Percentiles rank a stretch among this genome's conserved stretches.
Evolutionary conservation across 1,140 invertebrate species (phyloP).

Genomic region (Cotesia glomerata): DNA sequence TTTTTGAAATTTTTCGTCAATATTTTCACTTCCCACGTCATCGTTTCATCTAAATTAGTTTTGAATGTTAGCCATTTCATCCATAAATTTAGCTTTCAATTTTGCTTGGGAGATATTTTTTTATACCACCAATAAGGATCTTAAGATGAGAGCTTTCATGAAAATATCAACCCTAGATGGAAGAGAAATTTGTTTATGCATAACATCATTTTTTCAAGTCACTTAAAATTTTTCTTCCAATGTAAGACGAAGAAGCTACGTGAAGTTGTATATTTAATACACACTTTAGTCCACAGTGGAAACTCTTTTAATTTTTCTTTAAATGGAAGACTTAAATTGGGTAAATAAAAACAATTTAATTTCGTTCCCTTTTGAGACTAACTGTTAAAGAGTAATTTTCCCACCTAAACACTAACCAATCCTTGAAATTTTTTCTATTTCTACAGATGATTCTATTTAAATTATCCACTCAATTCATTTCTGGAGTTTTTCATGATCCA

Average conservation of each 20-base stretch:
- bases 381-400: neutral
- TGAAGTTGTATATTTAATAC: neutral
- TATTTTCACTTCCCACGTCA: neutral
- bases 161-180: neutral
- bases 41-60: neutral
- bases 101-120: neutral
- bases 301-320: neutral
- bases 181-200: neutral
- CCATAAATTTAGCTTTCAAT: neutral
- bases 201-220: neutral
- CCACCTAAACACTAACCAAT: neutral
- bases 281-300: neutral
- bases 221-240: neutral
- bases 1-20: neutral
- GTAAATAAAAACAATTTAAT: neutral
- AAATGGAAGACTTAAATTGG: neutral
- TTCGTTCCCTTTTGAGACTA: neutral
- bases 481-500: neutral
- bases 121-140: neutral
- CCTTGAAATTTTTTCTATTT: neutral
- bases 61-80: neutral
- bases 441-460: neutral
- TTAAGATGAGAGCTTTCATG: neutral
- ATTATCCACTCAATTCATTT: neutral
- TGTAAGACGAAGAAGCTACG: neutral